Evolutionary conservation across 2,113 vertebrate genomes (phyloP), one percentile per base, ranked within the genome.

Genomic region (Porphyrio hochstetteri): DNA sequence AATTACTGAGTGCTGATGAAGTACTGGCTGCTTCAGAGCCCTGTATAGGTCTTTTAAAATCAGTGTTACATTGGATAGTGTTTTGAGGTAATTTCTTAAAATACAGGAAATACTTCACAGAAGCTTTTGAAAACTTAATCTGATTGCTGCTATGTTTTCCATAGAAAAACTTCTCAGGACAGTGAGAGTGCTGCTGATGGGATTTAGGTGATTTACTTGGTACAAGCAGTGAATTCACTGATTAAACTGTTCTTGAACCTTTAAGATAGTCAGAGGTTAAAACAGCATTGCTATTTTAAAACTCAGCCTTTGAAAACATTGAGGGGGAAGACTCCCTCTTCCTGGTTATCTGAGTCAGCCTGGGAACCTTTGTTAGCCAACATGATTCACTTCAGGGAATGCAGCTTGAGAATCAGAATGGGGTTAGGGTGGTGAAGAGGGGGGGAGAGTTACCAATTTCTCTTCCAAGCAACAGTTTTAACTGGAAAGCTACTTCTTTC

Each of bases 251-350:
- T 94, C 35, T 50, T 76, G 83, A 87, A 65, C 92, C 74, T 61
- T 64, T 70, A 65, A 38, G 59, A 84, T 91, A 92, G 88, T 80
- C 21, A 0, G 25, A 92, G 74, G 13, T 86, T 93, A 69, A 79
- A 53, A 3, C 76, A 94, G 57, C 95, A 68, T 19, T 72, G 36
- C 81, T 92, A 46, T 95, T 95, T 94, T 91, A 92, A 88, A 91
- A 67, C 31, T 94, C 20, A 31, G 70, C 48, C 82, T 93, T 93
- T 44, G 74, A 71, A 95, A 91, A 44, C 31, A 19, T 42, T 38
- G 81, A 80, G 89, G 92, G 79, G 84, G 90, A 93, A 88, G 86
- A 70, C 44, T 68, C 28, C 50, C 20, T 86, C 88, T 93, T 85
- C 90, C 78, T 92, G 93, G 56, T 84, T 86, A 59, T 60, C 85